Evolutionary conservation across 1,140 invertebrate species (phyloP).

Genomic region (Scaptomyza graminum): DNA sequence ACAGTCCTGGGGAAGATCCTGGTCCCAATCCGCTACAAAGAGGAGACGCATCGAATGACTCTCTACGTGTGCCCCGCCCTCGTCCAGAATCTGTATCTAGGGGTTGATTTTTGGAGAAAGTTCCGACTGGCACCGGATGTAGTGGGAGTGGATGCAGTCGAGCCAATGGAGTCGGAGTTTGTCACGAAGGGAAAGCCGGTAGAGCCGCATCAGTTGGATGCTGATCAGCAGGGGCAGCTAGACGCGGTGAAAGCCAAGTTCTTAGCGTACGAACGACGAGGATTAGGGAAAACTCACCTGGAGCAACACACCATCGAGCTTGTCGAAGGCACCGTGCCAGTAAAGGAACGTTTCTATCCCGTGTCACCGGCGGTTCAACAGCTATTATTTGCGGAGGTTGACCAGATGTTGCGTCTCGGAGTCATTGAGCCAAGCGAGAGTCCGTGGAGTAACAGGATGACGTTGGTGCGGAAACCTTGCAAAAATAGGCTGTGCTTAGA

Average conservation of each 20-base stretch:
- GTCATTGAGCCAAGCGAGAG: background rate
- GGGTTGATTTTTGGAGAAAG: background rate
- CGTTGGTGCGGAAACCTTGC: constrained; percentile 3
- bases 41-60: background rate
- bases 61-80: background rate
- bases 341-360: constrained; percentile 5
- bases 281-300: background rate
- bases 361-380: background rate
- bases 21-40: background rate
- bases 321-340: background rate
- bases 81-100: too few relatives aligned
- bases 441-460: background rate
- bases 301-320: background rate
- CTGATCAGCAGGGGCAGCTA: too few relatives aligned
- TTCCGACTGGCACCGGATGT: too few relatives aligned
- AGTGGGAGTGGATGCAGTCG: too few relatives aligned
- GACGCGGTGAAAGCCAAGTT: background rate
- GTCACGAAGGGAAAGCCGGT: background rate
- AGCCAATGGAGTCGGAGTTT: background rate
- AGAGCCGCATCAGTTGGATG: background rate
- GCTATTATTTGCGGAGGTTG: background rate
- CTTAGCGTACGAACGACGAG: background rate
- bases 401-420: background rate
- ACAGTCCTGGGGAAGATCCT: background rate
- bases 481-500: constrained; percentile 5